Percentiles rank a stretch among this genome's conserved stretches.
Evolutionary conservation across 2,888 invertebrate species (phyloP).

Genomic region (Odontocerum albicorne): DNA sequence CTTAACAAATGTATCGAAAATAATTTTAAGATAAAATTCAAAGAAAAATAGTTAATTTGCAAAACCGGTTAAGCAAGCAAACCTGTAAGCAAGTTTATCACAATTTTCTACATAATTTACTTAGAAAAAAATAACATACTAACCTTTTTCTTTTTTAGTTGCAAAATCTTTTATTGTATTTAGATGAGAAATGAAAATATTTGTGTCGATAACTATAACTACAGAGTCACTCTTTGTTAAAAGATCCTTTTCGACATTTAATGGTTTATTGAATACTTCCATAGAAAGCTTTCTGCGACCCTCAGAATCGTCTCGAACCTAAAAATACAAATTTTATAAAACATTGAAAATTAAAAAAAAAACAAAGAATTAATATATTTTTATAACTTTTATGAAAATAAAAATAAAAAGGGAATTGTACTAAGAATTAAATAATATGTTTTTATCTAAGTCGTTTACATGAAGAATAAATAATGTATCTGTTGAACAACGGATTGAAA

Average conservation of each 20-base stretch:
- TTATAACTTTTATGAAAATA: neutral
- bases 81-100: too few relatives aligned
- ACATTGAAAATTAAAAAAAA: too few relatives aligned
- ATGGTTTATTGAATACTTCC: neutral
- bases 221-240: slow-evolving; percentile 24
- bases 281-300: neutral
- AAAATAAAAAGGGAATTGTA: too few relatives aligned
- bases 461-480: too few relatives aligned
- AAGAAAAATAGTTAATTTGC: too few relatives aligned
- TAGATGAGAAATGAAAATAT: slow-evolving; percentile 52
- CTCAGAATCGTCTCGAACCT: slow-evolving; percentile 34
- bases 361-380: slow-evolving; percentile 12
- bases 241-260: neutral
- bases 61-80: too few relatives aligned
- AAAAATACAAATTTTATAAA: slow-evolving; percentile 40
- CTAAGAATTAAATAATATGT: too few relatives aligned
- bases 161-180: slow-evolving; percentile 15
- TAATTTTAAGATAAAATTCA: too few relatives aligned
- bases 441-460: too few relatives aligned
- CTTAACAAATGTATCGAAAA: too few relatives aligned
- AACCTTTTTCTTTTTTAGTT: neutral
- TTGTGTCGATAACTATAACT: slow-evolving; percentile 53
- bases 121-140: neutral
- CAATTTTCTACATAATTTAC: too few relatives aligned
- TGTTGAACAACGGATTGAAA: too few relatives aligned